Evolutionary conservation across 2,888 invertebrate species (phyloP).

Genomic region (Miltochrista miniata): DNA sequence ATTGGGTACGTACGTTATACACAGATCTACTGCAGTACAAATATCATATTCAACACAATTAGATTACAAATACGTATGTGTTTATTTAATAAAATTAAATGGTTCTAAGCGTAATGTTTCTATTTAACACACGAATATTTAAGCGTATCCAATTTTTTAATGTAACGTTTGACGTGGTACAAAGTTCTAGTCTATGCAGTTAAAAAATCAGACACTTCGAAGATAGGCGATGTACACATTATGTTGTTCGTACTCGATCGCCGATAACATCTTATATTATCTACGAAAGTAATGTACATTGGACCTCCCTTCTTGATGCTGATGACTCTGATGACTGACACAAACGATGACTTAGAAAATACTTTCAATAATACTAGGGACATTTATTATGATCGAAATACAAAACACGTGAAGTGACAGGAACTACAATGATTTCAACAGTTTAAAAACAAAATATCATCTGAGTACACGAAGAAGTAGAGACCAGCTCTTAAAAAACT

Average conservation of each 20-base stretch:
- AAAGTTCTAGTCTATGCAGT: constrained; percentile 25
- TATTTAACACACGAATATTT: constrained; percentile 79
- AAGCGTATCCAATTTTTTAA: constrained; percentile 70
- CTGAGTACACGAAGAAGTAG: constrained; percentile 76
- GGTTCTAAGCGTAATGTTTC: constrained; percentile 79
- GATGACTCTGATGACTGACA: constrained; percentile 46
- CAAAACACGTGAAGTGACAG: constrained; percentile 54
- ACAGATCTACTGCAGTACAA: constrained; percentile 81
- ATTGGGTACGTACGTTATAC: constrained; percentile 69
- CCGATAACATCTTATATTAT: constrained; percentile 68
- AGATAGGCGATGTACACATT: constrained; percentile 56
- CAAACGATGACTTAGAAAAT: constrained; percentile 42
- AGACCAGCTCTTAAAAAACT: constrained; percentile 77
- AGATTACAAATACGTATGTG: constrained; percentile 72
- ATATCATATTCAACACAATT: constrained; percentile 76
- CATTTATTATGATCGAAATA: constrained; percentile 39
- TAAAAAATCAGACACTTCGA: constrained; percentile 60
- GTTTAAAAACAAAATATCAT: constrained; percentile 61
- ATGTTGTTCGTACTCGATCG: constrained; percentile 50
- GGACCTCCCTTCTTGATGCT: constrained; percentile 51
- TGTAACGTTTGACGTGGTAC: constrained; percentile 16
- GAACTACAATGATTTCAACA: constrained; percentile 55
- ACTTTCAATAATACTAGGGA: constrained; percentile 53
- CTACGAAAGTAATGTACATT: constrained; percentile 72
- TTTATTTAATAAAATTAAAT: constrained; percentile 66